Evolutionary conservation across 2,888 invertebrate species (phyloP).

Genomic region (Drosophila macrospina): DNA sequence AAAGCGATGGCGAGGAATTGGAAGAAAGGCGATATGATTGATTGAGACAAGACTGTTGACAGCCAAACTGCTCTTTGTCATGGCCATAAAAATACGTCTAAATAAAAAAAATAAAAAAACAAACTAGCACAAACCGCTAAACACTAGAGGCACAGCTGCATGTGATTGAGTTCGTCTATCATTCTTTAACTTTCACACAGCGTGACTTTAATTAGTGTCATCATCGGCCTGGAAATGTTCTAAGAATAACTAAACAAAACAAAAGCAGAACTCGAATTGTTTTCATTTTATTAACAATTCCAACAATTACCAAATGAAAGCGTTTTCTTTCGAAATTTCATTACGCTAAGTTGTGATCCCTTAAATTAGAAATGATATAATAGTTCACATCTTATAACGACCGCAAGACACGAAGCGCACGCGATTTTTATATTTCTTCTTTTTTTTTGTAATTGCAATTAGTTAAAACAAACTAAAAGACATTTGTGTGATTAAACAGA

Average conservation of each 20-base stretch:
- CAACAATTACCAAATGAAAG: constrained; percentile 16
- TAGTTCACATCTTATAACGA: constrained; percentile 23
- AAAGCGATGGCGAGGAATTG: constrained; percentile 13
- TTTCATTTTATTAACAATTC: constrained; percentile 1
- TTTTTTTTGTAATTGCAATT: constrained; percentile 41
- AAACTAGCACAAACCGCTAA: constrained; percentile 55
- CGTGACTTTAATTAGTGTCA: constrained; percentile 55
- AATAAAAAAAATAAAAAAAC: too few species aligned
- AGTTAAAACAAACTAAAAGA: constrained; percentile 36
- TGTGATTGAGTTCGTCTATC: not conserved
- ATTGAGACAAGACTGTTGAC: constrained; percentile 56
- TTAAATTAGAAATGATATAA: constrained; percentile 44
- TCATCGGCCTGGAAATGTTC: constrained; percentile 13
- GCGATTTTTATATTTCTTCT: too few species aligned
- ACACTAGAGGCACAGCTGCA: constrained; percentile 11
- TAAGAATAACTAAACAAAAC: not conserved
- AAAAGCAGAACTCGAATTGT: not conserved
- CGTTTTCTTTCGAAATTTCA: constrained; percentile 18
- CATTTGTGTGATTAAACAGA: constrained; percentile 44
- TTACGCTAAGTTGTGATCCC: constrained; percentile 20
- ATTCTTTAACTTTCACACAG: constrained; percentile 62
- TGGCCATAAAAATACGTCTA: constrained; percentile 32
- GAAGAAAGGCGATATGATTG: constrained; percentile 46
- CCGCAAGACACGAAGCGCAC: constrained; percentile 37
- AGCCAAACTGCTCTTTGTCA: constrained; percentile 69